A percentile compares a stretch with the other conserved stretches of the same genome.
These are phyloP conservation scores for Xestia rhomboidea DNA, from an alignment of 2,888 invertebrate species.

Conservation along the genomic window DNA sequence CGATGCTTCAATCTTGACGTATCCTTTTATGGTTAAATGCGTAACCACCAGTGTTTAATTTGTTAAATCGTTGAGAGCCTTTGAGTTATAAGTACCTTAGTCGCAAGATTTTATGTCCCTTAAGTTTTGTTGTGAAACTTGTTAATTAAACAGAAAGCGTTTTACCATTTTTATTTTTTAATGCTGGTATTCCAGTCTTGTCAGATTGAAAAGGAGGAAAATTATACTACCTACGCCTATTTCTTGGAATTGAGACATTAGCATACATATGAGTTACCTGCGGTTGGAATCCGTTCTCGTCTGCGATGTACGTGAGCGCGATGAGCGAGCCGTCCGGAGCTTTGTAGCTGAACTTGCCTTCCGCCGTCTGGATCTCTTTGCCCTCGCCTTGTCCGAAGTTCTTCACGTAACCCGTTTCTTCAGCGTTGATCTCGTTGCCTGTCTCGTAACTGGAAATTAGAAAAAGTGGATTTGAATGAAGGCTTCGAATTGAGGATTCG, in stretches of 20 bases:
- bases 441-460: constrained; percentile 90
- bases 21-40: constrained; percentile 60
- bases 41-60: constrained; percentile 43
- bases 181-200: neutral
- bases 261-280: constrained; percentile 78
- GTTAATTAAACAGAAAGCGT: neutral
- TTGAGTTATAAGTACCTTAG: constrained; percentile 33
- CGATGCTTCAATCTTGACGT: constrained; percentile 46
- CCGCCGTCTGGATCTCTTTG: constrained; percentile 88
- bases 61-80: constrained; percentile 40
- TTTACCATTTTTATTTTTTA: constrained; percentile 15
- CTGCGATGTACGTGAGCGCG: constrained; percentile 92
- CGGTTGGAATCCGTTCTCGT: constrained; percentile 93
- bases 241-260: constrained; percentile 45
- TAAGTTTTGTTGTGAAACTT: constrained; percentile 14
- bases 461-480: neutral
- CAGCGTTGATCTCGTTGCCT: constrained; percentile 92
- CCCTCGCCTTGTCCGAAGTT: constrained; percentile 90
- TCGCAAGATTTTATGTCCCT: constrained; percentile 28
- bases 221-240: constrained; percentile 1
- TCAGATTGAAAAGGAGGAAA: constrained; percentile 53
- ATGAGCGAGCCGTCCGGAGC: constrained; percentile 92
- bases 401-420: constrained; percentile 91
- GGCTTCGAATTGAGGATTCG: neutral
- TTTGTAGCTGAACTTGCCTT: constrained; percentile 92